Base-by-base conservation (phyloP, 1,140 invertebrate species). In the Anadara kagoshimensis region DNA sequence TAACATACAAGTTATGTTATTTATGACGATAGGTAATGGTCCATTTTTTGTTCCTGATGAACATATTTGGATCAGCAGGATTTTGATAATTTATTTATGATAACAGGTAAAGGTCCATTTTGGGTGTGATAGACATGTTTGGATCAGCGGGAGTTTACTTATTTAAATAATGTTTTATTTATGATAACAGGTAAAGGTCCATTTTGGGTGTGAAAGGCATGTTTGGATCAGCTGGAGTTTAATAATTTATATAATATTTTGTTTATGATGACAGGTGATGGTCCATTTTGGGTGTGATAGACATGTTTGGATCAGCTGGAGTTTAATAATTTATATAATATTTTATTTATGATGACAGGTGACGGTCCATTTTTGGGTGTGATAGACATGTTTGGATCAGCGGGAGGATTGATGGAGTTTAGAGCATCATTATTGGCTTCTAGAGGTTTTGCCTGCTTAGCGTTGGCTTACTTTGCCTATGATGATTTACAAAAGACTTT, bases 81-180 rank as follows among this genome's bases (percentile, higher is more conserved):
- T 75, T n/a, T n/a, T n/a, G n/a, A n/a, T n/a, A n/a, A n/a, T n/a
- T n/a, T 22, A 22, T 57, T 20, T 14, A 57, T 26, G 20, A 22
- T 14, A 24, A 22, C 53, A 80, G 78, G 77, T 49, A 63, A 67
- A 16, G 79, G 79, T 18, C 72, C 75, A 18, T 79, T 79, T 80
- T 80, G 24, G 84, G 76, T 29, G 81, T 85, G 5, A 80, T 86
- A 53, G 84, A 86, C 64, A 76, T 86, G 81, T 86, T 75, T 72
- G 85, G 84, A 14, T 61, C 73, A 12, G 66, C 59, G 18, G 84
- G 82, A 12, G 77, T n/a, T n/a, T n/a, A n/a, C n/a, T n/a, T n/a
- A n/a, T n/a, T n/a, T n/a, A n/a, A n/a, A n/a, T n/a, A n/a, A n/a
- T n/a, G n/a, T n/a, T n/a, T n/a, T 22, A 22, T 57, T 20, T 14